A percentile compares a stretch with the other conserved stretches of the same genome.
These are phyloP conservation scores for Heteropelma amictum DNA, from an alignment of 2,888 invertebrate species.

Conservation along the genomic window DNA sequence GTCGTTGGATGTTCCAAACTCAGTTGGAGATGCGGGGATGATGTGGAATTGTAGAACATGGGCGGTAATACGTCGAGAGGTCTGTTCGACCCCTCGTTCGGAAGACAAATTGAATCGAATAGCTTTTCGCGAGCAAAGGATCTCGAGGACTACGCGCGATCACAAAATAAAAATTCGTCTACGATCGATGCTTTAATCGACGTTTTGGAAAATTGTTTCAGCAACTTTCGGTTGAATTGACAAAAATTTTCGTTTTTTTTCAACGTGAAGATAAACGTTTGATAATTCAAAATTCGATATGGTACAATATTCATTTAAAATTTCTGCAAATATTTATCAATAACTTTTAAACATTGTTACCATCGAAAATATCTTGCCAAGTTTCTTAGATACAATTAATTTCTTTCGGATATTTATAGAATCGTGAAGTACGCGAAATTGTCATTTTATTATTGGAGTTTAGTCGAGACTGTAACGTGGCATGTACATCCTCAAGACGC, in stretches of 20 bases:
- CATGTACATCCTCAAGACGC: too few species aligned
- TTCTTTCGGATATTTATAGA: too few species aligned
- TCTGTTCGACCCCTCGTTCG: conserved; percentile 58
- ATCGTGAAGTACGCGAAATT: too few species aligned
- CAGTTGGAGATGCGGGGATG: conserved; percentile 27
- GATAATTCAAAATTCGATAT: too few species aligned
- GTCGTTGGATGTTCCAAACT: conserved; percentile 70
- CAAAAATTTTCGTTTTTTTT: neutral
- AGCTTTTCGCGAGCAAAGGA: conserved; percentile 53
- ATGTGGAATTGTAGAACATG: conserved; percentile 13
- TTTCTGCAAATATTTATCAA: too few species aligned
- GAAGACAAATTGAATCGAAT: conserved; percentile 69
- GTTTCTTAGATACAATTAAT: too few species aligned
- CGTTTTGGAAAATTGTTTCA: too few species aligned
- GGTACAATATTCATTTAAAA: too few species aligned
- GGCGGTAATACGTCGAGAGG: conserved; percentile 33
- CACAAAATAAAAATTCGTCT: conserved; percentile 15
- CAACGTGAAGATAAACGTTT: neutral
- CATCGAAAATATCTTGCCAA: too few species aligned
- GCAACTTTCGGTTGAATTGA: neutral
- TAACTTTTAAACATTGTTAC: too few species aligned
- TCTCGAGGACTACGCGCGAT: conserved; percentile 34
- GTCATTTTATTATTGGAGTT: too few species aligned
- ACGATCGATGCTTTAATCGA: conserved; percentile 28
- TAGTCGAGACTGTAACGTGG: too few species aligned